Evolutionary conservation across 2,888 invertebrate species (phyloP).

Genomic region (Apoda limacodes): DNA sequence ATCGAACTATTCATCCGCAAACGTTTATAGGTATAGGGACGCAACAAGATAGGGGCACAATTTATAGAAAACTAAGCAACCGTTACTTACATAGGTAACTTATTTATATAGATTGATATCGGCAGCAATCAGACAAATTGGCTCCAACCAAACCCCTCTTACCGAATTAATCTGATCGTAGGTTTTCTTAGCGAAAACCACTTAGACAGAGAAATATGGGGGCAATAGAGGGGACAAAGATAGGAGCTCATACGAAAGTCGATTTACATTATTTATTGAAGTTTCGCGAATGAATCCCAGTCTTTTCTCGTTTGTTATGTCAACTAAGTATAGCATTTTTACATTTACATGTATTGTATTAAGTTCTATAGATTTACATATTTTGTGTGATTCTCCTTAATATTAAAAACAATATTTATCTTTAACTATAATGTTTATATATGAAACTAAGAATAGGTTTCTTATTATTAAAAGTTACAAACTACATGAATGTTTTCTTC

Average conservation of each 20-base stretch:
- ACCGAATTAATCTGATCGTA: conserved; percentile 64
- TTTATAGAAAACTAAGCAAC: conserved; percentile 57
- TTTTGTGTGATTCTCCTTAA: too few species aligned
- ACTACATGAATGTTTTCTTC: too few species aligned
- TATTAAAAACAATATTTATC: too few species aligned
- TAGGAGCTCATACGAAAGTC: conserved; percentile 12
- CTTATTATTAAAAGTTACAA: too few species aligned
- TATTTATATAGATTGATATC: conserved; percentile 56
- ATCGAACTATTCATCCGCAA: conserved; percentile 67
- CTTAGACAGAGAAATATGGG: conserved; percentile 43
- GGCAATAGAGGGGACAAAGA: conserved; percentile 15
- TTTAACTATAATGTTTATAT: too few species aligned
- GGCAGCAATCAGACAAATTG: conserved; percentile 71
- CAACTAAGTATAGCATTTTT: too few species aligned
- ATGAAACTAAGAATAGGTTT: too few species aligned
- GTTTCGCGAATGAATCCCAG: conserved; percentile 6
- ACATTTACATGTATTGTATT: too few species aligned
- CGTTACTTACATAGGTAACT: conserved; percentile 42
- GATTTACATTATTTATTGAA: conserved; percentile 19
- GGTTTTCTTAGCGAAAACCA: conserved; percentile 63
- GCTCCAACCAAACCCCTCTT: conserved; percentile 61
- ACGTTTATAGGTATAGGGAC: conserved; percentile 67
- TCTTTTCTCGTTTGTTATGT: too few species aligned
- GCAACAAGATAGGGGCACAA: conserved; percentile 60
- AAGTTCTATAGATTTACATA: too few species aligned